Percentiles rank a stretch among this genome's conserved stretches.
Evolutionary conservation across 1,140 invertebrate species (phyloP).

Genomic region (Rhynchophorus ferrugineus): DNA sequence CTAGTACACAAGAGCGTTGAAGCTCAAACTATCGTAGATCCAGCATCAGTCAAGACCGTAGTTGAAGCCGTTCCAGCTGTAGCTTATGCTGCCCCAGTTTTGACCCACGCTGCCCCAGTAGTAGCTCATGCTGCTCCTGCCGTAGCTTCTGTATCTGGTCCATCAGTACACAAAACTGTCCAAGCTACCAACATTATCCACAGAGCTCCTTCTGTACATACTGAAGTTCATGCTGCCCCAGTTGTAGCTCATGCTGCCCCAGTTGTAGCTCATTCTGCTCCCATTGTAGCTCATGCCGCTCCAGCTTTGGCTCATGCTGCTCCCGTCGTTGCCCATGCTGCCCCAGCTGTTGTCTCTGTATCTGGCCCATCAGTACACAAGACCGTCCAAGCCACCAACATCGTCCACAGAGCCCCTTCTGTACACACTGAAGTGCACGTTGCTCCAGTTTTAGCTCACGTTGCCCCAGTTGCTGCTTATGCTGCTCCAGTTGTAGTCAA

Average conservation of each 20-base stretch:
- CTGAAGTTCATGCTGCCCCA: conserved; percentile 38
- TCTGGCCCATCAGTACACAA: neutral
- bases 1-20: conserved; percentile 32
- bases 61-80: conserved; percentile 36
- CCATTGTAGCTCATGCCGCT: conserved; percentile 14
- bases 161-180: neutral
- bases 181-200: neutral
- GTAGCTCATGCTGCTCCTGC: conserved; percentile 40
- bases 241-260: conserved; percentile 17
- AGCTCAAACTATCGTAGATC: conserved; percentile 41
- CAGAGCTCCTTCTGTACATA: conserved; percentile 24
- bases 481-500: conserved; percentile 35
- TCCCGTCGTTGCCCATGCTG: conserved; percentile 41
- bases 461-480: no score
- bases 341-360: conserved; percentile 36
- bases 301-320: conserved; percentile 40
- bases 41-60: conserved; percentile 38
- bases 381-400: neutral
- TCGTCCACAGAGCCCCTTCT: neutral
- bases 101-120: conserved; percentile 22
- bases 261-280: no score
- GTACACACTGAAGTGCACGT: conserved; percentile 32
- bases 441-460: conserved; percentile 28
- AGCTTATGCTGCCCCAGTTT: conserved; percentile 42
- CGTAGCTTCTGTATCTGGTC: neutral